phyloP scores from a whole-genome alignment of 1,140 invertebrate species.

The Diorhabda carinulata region DNA sequence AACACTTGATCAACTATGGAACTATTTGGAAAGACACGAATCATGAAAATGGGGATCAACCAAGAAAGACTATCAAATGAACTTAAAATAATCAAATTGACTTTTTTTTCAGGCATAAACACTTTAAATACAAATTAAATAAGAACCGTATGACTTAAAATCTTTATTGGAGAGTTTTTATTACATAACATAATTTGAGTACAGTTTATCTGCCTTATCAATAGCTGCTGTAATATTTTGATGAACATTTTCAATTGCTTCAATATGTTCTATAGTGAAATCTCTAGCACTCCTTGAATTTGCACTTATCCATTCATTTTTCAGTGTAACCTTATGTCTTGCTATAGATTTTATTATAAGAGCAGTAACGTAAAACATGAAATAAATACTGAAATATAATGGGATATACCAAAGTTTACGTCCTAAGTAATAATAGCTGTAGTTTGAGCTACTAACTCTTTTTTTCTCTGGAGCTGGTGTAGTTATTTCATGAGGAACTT shows the following conservation, averaged over 20 bases:
- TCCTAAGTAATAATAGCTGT: constrained; percentile 77
- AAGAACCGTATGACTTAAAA: too few relatives aligned
- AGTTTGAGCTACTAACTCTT: constrained; percentile 64
- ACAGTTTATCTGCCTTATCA: constrained; percentile 34
- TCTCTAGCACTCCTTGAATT: constrained; percentile 25
- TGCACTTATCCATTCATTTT: constrained; percentile 36
- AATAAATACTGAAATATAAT: constrained; percentile 79
- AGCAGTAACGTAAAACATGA: constrained; percentile 73
- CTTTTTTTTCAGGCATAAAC: too few relatives aligned
- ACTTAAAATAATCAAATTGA: too few relatives aligned
- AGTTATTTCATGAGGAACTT: constrained; percentile 47
- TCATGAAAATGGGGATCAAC: too few relatives aligned
- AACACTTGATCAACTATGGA: too few relatives aligned
- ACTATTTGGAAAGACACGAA: too few relatives aligned
- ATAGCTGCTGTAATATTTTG: constrained; percentile 36
- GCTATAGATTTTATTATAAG: constrained; percentile 74
- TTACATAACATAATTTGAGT: constrained; percentile 35
- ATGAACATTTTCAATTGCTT: constrained; percentile 32
- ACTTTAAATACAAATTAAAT: too few relatives aligned
- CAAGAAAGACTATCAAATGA: too few relatives aligned
- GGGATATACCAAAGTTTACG: constrained; percentile 79
- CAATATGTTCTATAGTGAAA: constrained; percentile 23
- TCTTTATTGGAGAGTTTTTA: not conserved
- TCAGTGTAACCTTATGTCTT: constrained; percentile 64
- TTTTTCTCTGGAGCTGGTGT: constrained; percentile 51